A percentile compares a stretch with the other conserved stretches of the same genome.
These are phyloP conservation scores for Hoplodrina ambigua DNA, from an alignment of 2,888 invertebrate species.

Conservation along the genomic window DNA sequence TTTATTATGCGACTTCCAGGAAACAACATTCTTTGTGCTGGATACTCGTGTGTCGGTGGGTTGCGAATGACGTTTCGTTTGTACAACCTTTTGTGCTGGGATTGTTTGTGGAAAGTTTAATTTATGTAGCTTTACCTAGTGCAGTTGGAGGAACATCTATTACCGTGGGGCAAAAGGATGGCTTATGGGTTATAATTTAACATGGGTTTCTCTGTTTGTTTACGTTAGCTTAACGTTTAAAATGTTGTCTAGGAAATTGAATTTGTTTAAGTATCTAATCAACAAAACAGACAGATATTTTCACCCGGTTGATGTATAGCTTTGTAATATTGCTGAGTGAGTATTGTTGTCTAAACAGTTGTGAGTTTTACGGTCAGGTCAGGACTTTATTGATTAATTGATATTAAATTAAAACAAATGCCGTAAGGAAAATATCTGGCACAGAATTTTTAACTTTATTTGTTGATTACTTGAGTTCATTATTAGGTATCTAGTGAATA, in stretches of 20 bases:
- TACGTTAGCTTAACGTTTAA: conserved; percentile 6
- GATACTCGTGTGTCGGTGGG: conserved; percentile 49
- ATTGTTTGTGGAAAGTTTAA: conserved; percentile 52
- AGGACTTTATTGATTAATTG: too few species aligned
- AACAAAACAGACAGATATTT: too few species aligned
- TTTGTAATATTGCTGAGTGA: too few species aligned
- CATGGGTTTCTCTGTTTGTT: conserved; percentile 11
- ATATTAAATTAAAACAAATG: too few species aligned
- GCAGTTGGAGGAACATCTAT: conserved; percentile 14
- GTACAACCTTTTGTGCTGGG: conserved; percentile 37
- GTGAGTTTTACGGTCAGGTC: too few species aligned
- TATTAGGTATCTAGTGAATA: too few species aligned
- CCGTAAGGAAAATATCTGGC: too few species aligned
- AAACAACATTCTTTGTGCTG: conserved; percentile 57
- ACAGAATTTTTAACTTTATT: too few species aligned
- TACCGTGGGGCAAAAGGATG: conserved; percentile 3
- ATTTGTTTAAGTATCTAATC: too few species aligned
- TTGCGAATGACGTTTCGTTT: conserved; percentile 49
- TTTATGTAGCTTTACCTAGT: conserved; percentile 39
- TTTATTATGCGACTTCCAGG: conserved; percentile 55
- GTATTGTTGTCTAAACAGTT: too few species aligned
- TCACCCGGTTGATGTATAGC: too few species aligned
- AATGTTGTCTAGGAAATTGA: neutral
- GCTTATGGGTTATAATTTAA: conserved; percentile 19
- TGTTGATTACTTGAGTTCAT: too few species aligned